Evolutionary conservation across 1,140 invertebrate genomes (phyloP), one percentile per base, ranked within the genome.

Genomic region (Drosophila bipectinata): DNA sequence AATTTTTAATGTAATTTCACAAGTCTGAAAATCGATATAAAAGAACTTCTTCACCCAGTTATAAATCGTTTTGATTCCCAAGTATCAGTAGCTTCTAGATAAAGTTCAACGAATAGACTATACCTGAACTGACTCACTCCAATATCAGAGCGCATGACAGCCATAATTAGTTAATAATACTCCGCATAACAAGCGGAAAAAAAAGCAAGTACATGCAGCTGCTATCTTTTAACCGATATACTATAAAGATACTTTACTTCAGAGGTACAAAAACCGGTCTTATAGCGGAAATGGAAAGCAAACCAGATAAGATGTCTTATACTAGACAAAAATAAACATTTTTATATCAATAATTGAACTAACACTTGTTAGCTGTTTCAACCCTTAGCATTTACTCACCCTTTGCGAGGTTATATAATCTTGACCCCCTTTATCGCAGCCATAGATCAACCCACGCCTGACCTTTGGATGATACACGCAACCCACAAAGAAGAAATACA

Each of bases 381-480:
- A 41, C 30, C 39, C 32, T n/a, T 37, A 39, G 32, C 51, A 15
- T 5, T 18, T 45, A 6, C 34, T 67, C 1, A 55, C 30, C 49
- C 24, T 37, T 47, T 66, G n/a, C 3, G 1, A 1, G 21, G 24
- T 24, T 68, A 15, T 32, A 47, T 15, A 54, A 24, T 48, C 51
- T 56, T 69, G 66, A 56, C 66, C 63, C n/a, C n/a, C 10, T 68
- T 68, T 48, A 48, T 54, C 1, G 30, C 47, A 12, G 14, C 39
- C 60, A 45, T 34, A 47, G 28, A 47, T 66, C 60, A 66, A 39
- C 66, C 51, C 63, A 69, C 41, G 51, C 37, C 32, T 68, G 66
- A 69, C 62, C 66, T 69, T 69, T 69, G 24, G 24, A 67, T 63
- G 41, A 21, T 28, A 30, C 66, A 69, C 51, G 66, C 51, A 67